Conservation (phyloP, 2,113 vertebrate species). For the Electrona antarctica region DNA sequence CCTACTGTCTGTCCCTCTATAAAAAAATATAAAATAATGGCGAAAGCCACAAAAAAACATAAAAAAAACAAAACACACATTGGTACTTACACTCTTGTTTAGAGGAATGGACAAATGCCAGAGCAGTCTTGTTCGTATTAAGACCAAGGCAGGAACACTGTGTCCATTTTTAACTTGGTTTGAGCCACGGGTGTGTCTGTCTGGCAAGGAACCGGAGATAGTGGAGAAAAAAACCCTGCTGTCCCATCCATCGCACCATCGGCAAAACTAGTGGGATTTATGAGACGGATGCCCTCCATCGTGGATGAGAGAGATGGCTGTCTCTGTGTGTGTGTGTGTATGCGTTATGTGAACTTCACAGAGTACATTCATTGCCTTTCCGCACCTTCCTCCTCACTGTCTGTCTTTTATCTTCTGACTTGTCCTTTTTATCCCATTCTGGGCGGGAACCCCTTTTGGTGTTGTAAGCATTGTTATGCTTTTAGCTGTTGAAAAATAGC, state of each 20-base stretch:
- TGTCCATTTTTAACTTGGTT: constrained; percentile 23
- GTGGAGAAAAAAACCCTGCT: constrained; percentile 37
- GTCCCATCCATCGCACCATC: not conserved
- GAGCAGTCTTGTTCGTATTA: too few species aligned
- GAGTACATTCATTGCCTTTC: constrained; percentile 44
- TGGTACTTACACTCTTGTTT: too few species aligned
- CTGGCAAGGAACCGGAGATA: not conserved
- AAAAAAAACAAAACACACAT: too few species aligned
- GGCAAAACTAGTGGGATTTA: constrained; percentile 36
- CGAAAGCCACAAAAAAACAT: too few species aligned
- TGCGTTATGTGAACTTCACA: constrained; percentile 25
- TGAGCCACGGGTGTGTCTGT: constrained; percentile 12
- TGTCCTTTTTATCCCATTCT: constrained; percentile 53
- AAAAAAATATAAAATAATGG: too few species aligned
- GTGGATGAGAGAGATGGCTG: constrained; percentile 18
- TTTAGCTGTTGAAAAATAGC: too few species aligned
- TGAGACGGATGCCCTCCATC: constrained; percentile 37
- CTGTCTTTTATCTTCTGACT: constrained; percentile 14
- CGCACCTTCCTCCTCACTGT: constrained; percentile 15
- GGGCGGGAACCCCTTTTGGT: too few species aligned
- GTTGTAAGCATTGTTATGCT: too few species aligned
- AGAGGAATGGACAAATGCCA: too few species aligned
- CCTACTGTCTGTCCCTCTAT: too few species aligned
- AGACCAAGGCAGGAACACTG: constrained; percentile 24
- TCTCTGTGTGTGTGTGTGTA: not conserved